A percentile compares a stretch with the other conserved stretches of the same genome.
Evolutionary conservation across 2,888 invertebrate species (phyloP).

Genomic region (Cinara cedri): DNA sequence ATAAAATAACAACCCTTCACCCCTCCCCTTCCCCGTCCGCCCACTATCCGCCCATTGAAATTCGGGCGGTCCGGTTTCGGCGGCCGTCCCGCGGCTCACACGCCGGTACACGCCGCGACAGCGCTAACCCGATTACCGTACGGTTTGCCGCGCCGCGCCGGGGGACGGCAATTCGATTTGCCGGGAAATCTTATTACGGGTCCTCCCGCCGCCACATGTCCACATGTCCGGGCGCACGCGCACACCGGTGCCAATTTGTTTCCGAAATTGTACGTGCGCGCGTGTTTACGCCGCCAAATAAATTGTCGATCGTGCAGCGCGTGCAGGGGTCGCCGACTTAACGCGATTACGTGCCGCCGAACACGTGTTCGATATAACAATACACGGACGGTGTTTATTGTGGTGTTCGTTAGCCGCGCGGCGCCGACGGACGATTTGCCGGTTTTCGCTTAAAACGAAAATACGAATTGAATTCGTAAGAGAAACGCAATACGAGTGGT

Average conservation of each 20-base stretch:
- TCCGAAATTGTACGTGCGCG: slow-evolving; percentile 19
- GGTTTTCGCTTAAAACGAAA: too few species aligned
- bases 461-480: too few species aligned
- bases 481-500: too few species aligned
- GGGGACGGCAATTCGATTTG: slow-evolving; percentile 32
- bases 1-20: too few species aligned
- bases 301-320: slow-evolving; percentile 48
- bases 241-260: slow-evolving; percentile 31
- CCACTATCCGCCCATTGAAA: neutral
- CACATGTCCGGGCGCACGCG: neutral
- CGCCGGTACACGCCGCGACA: neutral
- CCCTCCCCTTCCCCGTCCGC: too few species aligned
- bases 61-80: neutral
- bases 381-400: too few species aligned
- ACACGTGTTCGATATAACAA: slow-evolving; percentile 51
- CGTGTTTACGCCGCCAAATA: slow-evolving; percentile 34
- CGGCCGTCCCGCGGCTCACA: neutral
- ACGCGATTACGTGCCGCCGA: slow-evolving; percentile 32
- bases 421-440: too few species aligned
- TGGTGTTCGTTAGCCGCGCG: too few species aligned
- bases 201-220: slow-evolving; percentile 43
- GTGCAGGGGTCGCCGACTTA: slow-evolving; percentile 27
- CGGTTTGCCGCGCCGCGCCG: neutral
- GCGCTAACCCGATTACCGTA: slow-evolving; percentile 8
- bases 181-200: slow-evolving; percentile 38